Base-by-base conservation (phyloP, 1,140 invertebrate genomes). In the Bombus waltoni region DNA sequence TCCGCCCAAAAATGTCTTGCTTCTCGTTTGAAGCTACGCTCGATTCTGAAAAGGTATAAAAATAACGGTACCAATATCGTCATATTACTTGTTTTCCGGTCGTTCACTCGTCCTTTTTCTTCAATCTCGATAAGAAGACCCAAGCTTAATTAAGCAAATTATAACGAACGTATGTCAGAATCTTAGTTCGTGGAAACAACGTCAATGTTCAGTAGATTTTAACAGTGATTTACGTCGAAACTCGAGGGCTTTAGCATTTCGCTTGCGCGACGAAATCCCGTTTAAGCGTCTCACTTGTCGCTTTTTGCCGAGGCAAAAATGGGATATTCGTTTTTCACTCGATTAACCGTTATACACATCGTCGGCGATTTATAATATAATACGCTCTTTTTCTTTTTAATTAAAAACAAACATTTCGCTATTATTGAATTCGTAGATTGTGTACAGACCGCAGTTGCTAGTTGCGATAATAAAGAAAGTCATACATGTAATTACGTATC, bases 11-110 rank as follows among this genome's bases (percentile, higher is more conserved):
- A 35, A 35, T 28, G 6, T 15, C 32, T 22, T 0, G 47, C 4
- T 22, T 10, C 6, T 38, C 40, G 10, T 15, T 22, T 10, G 25
- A 65, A 79, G 25, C 32, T 13, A 13, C 40, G 62, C 57, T 53
- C 81, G 72, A 68, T 68, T 25, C 72, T 8, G 44, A 22, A 57
- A n/a, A 18, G 38, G 72, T 38, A 65, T 77, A 32, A 35, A 62
- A 28, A 2, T 79, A 84, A 84, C 82, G 82, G 82, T 83, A 71
- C 3, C 11, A 3, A 22, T 78, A 32, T 84, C 2, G 5, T 47
- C 28, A 77, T 68, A 57, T 53, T 18, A 32, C 9, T 25, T 35
- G 28, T 70, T 2, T n/a, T 2, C 0, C 13, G 65, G 65, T 38
- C 28, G 25, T 57, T 72, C 28, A 81, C 40, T n/a, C 13, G 2